Conservation (phyloP, 1,140 invertebrate genomes). For the Laupala kohalensis region DNA sequence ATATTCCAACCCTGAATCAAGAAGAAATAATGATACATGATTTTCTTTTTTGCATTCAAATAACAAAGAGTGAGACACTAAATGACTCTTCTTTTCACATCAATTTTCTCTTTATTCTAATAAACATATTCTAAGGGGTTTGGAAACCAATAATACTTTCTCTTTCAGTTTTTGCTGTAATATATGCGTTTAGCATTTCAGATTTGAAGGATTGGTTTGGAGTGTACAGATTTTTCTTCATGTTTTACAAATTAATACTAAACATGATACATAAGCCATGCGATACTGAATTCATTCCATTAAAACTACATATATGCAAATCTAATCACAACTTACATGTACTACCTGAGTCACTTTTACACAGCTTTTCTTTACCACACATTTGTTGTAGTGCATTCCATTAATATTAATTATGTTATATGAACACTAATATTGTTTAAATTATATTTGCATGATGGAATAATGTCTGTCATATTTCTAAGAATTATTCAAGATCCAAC, state of each 20-base stretch:
- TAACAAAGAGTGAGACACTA: too few relatives aligned
- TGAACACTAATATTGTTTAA: background rate
- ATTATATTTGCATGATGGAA: background rate
- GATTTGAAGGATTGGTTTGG: background rate
- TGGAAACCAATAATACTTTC: background rate
- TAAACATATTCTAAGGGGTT: background rate
- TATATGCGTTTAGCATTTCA: background rate
- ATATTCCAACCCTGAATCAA: too few relatives aligned
- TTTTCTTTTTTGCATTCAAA: too few relatives aligned
- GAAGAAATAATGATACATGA: too few relatives aligned
- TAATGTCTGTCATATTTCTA: background rate
- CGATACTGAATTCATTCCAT: constrained; percentile 1
- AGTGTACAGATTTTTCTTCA: background rate
- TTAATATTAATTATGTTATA: background rate
- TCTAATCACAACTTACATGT: constrained; percentile 1
- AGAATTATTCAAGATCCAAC: background rate
- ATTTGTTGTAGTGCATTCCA: constrained; percentile 10
- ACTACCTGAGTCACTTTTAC: constrained; percentile 4
- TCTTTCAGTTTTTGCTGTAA: background rate
- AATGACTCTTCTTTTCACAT: too few relatives aligned
- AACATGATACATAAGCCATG: constrained; percentile 6
- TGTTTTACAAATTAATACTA: background rate
- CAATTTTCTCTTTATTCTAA: background rate
- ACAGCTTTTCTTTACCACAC: constrained; percentile 5
- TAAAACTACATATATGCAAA: constrained; percentile 5